Evolutionary conservation across 2,888 invertebrate species (phyloP), one percentile per base, ranked within the genome.

Genomic region (Nemotelus pantherinus): DNA sequence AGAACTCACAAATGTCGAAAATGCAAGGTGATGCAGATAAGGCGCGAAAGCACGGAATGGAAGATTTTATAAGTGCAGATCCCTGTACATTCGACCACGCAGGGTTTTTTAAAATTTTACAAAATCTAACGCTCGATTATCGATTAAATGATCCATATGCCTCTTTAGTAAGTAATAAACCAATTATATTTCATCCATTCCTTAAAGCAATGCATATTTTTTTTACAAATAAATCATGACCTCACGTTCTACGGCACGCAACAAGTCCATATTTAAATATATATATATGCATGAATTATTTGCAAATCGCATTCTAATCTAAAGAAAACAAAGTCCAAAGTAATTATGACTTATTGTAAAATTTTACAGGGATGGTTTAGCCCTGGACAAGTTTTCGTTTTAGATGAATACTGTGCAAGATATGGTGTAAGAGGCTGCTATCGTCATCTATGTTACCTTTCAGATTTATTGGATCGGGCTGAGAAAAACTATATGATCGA

Each of bases 11-110:
- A 80, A 93, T 95, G 85, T 93, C 94, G 68, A 93, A 95, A 88
- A 93, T 95, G 84, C 95, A 95, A 92, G 98, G 96, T 86, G 86
- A 86, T 84, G 86, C 87, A 39, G 87, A 87, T 80, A 93, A 97
- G 86, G 99, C 99, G 53, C 91, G 96, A 77, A 99, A 99, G 86
- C 99, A 99, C 86, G 99, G 99, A 65, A 97, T 99, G 96, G 99
- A 99, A 86, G 99, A 99, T 88, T 98, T 95, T 87, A 99, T 99
- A 83, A 96, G 97, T 84, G 98, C 98, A n/a, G 98, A 99, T 89
- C 98, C 99, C 1, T 97, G 98, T 87, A 95, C 94, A 87, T 98
- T 96, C 88, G 97, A 98, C 85, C 99, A 99, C 86, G 96, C 97
- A 79, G 92, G 93, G 81, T 89, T 98, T 77, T 99, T 99, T 89